These are phyloP conservation scores for Zeuzera pyrina DNA, from an alignment of 2,888 invertebrate species.

Conservation along the genomic window DNA sequence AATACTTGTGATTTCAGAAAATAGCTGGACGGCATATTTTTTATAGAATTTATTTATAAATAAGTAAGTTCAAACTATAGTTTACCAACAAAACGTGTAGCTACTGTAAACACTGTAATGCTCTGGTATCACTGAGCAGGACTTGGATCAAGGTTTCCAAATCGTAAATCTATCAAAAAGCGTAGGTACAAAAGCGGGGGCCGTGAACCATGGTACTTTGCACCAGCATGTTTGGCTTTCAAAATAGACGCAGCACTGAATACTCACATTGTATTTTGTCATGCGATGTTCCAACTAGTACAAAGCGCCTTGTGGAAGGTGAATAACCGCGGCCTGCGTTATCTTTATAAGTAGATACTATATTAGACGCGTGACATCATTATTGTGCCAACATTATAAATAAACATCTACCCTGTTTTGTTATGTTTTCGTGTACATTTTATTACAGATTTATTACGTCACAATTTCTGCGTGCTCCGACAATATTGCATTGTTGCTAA, in stretches of 20 bases:
- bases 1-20: too few relatives aligned
- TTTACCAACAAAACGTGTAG: constrained; percentile 4
- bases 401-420: background rate
- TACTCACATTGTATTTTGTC: constrained; percentile 43
- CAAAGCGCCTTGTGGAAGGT: constrained; percentile 38
- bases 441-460: too few relatives aligned
- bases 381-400: constrained; percentile 40
- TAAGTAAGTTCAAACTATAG: too few relatives aligned
- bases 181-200: constrained; percentile 29
- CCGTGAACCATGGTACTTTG: constrained; percentile 35
- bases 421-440: too few relatives aligned
- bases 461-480: too few relatives aligned
- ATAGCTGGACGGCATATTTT: too few relatives aligned
- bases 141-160: constrained; percentile 26
- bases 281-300: constrained; percentile 41
- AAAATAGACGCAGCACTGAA: constrained; percentile 41
- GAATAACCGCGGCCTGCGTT: constrained; percentile 50
- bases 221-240: constrained; percentile 35
- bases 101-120: constrained; percentile 32
- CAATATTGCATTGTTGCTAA: too few relatives aligned
- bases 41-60: too few relatives aligned
- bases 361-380: constrained; percentile 62
- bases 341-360: constrained; percentile 53
- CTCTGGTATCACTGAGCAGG: constrained; percentile 25
- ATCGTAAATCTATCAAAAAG: constrained; percentile 37